Base-by-base conservation (phyloP, 2,888 invertebrate genomes). In the Drosophila testacea region DNA sequence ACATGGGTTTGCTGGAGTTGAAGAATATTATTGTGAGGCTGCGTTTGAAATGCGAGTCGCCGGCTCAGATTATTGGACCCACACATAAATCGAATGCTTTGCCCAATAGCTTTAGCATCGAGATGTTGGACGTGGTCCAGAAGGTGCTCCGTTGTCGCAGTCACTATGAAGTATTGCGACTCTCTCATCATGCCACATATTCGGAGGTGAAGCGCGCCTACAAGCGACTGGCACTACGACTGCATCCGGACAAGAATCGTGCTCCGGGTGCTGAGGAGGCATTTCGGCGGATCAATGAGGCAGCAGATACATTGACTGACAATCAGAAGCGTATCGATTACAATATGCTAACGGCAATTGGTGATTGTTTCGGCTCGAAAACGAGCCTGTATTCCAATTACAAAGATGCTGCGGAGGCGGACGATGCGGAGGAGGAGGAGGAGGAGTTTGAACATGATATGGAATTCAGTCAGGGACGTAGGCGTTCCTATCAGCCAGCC, bases 211-310 rank as follows among this genome's bases (percentile, higher is more conserved):
- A 95, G 90, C 95, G 95, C 77, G 94, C 94, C 56, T 97, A 96
- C 85, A 94, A 95, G 77, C 95, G 95, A 84, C 91, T 96, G 63
- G 96, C 96, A 0, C 92, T 97, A n/a, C 95, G 95, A 88, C 94
- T 96, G 85, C 97, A 97, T 93, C 97, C 97, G 0, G 97, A 97
- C 90, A 97, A 97, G 92, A 97, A 97, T 92, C 95, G 95, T 88
- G 95, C 96, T 10, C 96, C 96, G 0, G 96, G 96, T 6, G 95
- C 97, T 56, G 95, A 94, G 1, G 96, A 96, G 91, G 96, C 97
- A 1, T 97, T 97, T 85, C 96, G 96, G 93, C 95, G 95, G 28
- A 95, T 97, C 73, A 96, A 96, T 57, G 97, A 96, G 93, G 96
- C 97, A 5, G 96, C 96, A 77, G 95, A 95, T n/a, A 94, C 95